phyloP scores from a whole-genome alignment of 2,113 vertebrate genomes.

The Gavialis gangeticus region DNA sequence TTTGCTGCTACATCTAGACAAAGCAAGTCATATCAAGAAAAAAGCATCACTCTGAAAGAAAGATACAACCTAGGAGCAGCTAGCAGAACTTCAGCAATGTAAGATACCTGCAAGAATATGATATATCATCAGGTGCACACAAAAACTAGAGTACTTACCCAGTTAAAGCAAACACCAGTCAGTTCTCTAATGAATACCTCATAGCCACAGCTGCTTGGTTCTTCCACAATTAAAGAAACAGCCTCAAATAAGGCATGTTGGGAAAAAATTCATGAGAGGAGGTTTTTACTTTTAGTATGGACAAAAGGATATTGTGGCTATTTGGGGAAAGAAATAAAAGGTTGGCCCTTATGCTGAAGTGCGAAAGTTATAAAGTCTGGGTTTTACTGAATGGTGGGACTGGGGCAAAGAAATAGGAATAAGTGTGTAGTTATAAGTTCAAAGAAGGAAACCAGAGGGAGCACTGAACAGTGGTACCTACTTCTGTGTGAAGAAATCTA shows the following conservation, averaged over 20 bases:
- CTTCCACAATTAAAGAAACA: not conserved
- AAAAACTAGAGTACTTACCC: not conserved
- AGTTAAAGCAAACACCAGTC: not conserved
- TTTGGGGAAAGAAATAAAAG: too few species aligned
- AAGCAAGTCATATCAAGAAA: not conserved
- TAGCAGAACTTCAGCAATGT: not conserved
- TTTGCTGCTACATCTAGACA: not conserved
- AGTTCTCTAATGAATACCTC: not conserved
- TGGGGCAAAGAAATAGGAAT: too few species aligned
- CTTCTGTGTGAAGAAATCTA: too few species aligned
- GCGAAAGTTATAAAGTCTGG: too few species aligned
- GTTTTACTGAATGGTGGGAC: too few species aligned
- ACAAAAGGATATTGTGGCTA: not conserved
- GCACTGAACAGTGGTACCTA: too few species aligned
- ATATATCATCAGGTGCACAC: not conserved
- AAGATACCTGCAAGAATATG: not conserved
- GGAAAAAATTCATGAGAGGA: not conserved
- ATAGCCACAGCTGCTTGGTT: not conserved
- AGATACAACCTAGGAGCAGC: not conserved
- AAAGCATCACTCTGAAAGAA: rapidly evolving
- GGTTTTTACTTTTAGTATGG: not conserved
- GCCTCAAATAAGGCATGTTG: not conserved
- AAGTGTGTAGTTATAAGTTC: too few species aligned
- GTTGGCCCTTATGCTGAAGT: too few species aligned
- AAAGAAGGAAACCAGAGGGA: too few species aligned